These are phyloP conservation scores for Beris morrisii DNA, from an alignment of 2,888 invertebrate species.

Conservation along the genomic window DNA sequence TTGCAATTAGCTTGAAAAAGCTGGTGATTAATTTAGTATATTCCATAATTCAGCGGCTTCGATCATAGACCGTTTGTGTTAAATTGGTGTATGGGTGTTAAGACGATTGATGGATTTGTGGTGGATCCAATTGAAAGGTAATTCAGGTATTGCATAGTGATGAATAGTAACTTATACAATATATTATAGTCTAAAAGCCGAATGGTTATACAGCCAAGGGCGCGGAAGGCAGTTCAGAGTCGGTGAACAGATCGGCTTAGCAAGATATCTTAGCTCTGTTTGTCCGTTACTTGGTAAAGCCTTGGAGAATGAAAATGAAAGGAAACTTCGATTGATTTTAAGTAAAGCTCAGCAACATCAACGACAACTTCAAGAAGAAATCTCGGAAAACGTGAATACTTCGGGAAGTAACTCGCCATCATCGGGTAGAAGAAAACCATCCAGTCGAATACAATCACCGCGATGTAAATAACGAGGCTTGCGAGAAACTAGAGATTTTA, in stretches of 20 bases:
- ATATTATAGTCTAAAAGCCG: constrained; percentile 76
- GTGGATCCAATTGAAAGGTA: constrained; percentile 88
- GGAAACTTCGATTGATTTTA: constrained; percentile 80
- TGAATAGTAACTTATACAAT: not conserved
- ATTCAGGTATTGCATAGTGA: not conserved
- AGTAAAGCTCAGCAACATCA: constrained; percentile 92
- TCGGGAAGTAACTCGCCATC: constrained; percentile 55
- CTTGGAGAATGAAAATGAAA: constrained; percentile 81
- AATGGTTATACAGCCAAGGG: constrained; percentile 95
- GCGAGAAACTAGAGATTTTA: not conserved
- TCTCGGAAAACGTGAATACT: constrained; percentile 53
- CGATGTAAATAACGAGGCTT: constrained; percentile 47
- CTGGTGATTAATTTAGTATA: constrained; percentile 35
- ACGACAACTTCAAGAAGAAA: constrained; percentile 76
- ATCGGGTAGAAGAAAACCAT: constrained; percentile 51
- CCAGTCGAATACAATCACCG: constrained; percentile 56
- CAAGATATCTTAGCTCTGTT: constrained; percentile 79
- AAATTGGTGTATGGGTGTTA: constrained; percentile 90
- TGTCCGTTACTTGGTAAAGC: constrained; percentile 84
- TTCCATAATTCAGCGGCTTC: constrained; percentile 67
- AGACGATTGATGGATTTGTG: constrained; percentile 83
- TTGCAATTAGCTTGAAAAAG: not conserved
- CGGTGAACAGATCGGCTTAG: constrained; percentile 80
- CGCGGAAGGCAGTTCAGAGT: constrained; percentile 83
- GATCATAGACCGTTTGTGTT: constrained; percentile 91